These are phyloP conservation scores for Oreotrochilus melanogaster DNA, from an alignment of 2,113 vertebrate species.

Conservation along the genomic window DNA sequence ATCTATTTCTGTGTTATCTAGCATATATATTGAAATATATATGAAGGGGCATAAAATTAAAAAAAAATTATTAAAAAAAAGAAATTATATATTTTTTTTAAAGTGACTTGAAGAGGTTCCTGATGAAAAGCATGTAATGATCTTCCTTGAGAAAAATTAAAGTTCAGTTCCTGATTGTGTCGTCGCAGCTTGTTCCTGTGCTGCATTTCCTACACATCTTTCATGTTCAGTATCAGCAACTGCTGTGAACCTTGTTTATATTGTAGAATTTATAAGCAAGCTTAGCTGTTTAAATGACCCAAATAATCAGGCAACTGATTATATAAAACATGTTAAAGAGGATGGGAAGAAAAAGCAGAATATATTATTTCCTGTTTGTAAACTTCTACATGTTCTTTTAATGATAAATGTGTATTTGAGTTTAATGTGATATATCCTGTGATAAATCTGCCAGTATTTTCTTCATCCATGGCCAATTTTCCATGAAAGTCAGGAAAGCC, in stretches of 20 bases:
- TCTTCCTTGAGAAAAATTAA: background rate
- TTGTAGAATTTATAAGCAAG: background rate
- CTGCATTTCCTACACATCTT: background rate
- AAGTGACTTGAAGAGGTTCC: background rate
- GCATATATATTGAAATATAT: no score
- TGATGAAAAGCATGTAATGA: background rate
- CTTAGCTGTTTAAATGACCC: background rate
- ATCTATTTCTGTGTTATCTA: background rate
- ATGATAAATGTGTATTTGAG: background rate
- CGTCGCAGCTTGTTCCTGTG: background rate
- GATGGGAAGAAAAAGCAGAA: background rate
- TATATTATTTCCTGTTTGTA: background rate
- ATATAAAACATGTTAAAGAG: background rate
- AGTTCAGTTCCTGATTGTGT: background rate
- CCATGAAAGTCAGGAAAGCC: background rate
- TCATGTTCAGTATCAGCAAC: background rate
- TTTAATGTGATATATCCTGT: background rate
- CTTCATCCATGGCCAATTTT: background rate
- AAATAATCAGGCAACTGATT: slow-evolving; percentile 1
- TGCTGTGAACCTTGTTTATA: background rate
- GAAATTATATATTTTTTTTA: background rate
- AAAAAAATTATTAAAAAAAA: background rate
- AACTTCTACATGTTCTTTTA: background rate
- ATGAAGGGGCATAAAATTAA: background rate
- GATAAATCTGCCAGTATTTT: background rate